Percentiles rank a stretch among this genome's conserved stretches.
phyloP scores from a whole-genome alignment of 2,797 vertebrate species.

The Dendrocincla fuliginosa region DNA sequence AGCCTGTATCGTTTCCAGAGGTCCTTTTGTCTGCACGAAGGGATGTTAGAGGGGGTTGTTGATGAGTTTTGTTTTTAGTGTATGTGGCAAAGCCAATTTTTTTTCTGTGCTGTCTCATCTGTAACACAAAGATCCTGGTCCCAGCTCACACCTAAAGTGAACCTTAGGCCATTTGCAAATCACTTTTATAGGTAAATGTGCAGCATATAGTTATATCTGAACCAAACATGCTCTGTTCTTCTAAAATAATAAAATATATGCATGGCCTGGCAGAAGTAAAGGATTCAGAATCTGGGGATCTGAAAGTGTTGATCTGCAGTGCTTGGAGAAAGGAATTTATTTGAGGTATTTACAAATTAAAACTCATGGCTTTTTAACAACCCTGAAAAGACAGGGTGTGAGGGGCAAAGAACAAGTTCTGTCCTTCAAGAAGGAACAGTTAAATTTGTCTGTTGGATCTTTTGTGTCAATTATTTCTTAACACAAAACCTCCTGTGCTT shows the following conservation, averaged over 20 bases:
- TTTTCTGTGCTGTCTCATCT: not conserved
- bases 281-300: not conserved
- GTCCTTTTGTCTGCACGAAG: not conserved
- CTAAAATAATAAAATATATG: not conserved
- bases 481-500: slow-evolving; percentile 37
- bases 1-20: not conserved
- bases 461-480: slow-evolving; percentile 39
- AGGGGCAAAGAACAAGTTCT: not conserved
- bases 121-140: not conserved
- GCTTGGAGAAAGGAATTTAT: slow-evolving; percentile 3
- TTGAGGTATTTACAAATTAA: not conserved
- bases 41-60: not conserved
- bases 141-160: not conserved
- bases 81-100: not conserved
- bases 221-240: not conserved
- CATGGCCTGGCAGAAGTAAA: not conserved
- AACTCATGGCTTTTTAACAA: not conserved
- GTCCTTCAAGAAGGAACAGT: not conserved
- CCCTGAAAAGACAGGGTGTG: not conserved
- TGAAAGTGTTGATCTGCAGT: slow-evolving; percentile 19
- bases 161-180: not conserved
- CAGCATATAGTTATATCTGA: not conserved
- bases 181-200: not conserved
- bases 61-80: not conserved
- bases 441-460: slow-evolving; percentile 10